Conservation (phyloP, 2,113 vertebrate species). For the Cyphomyrus plagiostoma region DNA sequence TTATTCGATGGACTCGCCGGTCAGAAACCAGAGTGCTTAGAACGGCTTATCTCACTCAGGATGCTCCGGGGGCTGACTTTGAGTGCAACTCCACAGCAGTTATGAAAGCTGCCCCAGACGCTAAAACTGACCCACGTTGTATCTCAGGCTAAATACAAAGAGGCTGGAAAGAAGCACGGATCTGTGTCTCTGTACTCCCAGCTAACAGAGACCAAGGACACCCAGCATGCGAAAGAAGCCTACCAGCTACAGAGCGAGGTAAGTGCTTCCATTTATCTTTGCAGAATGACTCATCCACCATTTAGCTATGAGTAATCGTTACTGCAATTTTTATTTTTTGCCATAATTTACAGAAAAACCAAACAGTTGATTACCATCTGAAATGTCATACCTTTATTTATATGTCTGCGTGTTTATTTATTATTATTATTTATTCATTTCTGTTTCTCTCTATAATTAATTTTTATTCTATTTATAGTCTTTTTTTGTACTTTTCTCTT, state of each 20-base stretch:
- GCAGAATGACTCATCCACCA: conserved; percentile 3
- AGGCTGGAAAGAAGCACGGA: conserved; percentile 63
- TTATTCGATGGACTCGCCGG: background rate
- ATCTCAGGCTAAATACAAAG: conserved; percentile 69
- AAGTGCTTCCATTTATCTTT: background rate
- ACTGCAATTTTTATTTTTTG: background rate
- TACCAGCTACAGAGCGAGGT: conserved; percentile 74
- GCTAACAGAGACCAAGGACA: conserved; percentile 81
- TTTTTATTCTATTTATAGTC: background rate
- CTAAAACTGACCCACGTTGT: background rate
- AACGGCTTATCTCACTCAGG: background rate
- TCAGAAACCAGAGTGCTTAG: background rate
- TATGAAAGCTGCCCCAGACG: background rate
- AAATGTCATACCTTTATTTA: background rate
- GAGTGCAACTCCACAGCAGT: background rate
- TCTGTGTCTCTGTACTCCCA: conserved; percentile 67
- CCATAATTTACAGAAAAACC: background rate
- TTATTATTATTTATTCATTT: background rate
- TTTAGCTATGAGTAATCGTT: background rate
- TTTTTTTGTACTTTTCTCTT: background rate
- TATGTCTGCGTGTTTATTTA: background rate
- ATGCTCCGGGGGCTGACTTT: background rate
- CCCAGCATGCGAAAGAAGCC: conserved; percentile 68
- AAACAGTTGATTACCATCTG: background rate
- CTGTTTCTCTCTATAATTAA: background rate